Evolutionary conservation across 2,888 invertebrate genomes (phyloP).

Genomic region (Lamellibrachia satsuma): DNA sequence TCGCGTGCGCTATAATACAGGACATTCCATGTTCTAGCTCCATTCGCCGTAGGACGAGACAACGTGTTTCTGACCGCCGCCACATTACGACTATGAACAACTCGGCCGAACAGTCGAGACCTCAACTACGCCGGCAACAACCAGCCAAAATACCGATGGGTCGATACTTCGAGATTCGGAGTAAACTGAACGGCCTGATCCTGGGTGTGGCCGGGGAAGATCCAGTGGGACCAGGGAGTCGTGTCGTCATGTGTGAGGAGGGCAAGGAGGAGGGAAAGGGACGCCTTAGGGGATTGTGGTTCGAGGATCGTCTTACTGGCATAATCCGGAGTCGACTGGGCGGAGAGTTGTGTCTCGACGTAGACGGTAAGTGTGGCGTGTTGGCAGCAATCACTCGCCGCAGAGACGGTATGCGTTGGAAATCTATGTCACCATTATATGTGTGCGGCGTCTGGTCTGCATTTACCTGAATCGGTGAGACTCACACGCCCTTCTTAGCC

Average conservation of each 20-base stretch:
- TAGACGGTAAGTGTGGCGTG: neutral
- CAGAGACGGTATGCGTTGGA: neutral
- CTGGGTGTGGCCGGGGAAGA: neutral
- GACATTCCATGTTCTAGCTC: neutral
- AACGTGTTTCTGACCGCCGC: neutral
- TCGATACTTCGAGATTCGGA: neutral
- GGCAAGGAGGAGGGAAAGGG: neutral
- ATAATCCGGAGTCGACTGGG: neutral
- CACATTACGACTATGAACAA: neutral
- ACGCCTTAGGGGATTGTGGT: neutral
- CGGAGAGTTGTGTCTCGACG: neutral
- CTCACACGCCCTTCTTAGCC: too few relatives aligned
- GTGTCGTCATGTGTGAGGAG: neutral
- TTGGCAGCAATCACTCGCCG: neutral
- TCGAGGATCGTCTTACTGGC: neutral
- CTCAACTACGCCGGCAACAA: neutral
- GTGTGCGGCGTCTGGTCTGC: too few relatives aligned
- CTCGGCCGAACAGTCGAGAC: neutral
- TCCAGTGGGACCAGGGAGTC: neutral
- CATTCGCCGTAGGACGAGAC: neutral
- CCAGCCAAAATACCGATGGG: neutral
- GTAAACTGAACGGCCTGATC: neutral
- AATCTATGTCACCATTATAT: too few relatives aligned
- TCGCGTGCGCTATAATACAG: neutral
- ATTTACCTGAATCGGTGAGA: too few relatives aligned